Evolutionary conservation across 2,113 vertebrate genomes (phyloP), one percentile per base, ranked within the genome.

Genomic region (Odontophorus gujanensis): DNA sequence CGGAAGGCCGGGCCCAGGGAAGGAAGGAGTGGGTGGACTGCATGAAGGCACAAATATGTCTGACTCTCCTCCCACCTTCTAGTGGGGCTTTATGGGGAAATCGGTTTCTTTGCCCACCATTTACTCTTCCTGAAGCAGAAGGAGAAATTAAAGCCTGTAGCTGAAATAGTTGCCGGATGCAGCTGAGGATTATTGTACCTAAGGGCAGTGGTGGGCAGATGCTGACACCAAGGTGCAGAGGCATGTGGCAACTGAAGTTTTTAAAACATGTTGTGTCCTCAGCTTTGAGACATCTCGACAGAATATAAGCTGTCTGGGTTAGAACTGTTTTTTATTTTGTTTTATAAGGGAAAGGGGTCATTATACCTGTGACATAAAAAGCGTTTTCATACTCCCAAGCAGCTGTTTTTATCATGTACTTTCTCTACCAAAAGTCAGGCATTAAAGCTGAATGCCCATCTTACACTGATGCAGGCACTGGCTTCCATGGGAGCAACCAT

Each of bases 11-110:
- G 83, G 72, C 75, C 87, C 34, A 45, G 90, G 82, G 89, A 80
- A 97, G 93, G 95, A 97, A 93, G 43, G 81, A 91, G 93, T 95
- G 94, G 94, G 96, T 89, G 93, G 81, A 89, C 84, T 87, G 80
- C 76, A 73, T 85, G 51, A 26, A 85, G 25, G 67, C 91, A 89
- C 75, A 83, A 91, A 87, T 67, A 71, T 7, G 8, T 50, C 69
- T 30, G 13, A 74, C 48, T 95, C 61, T 95, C 91, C 87, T 89
- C 76, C 65, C 87, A 85, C 81, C 47, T 91, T 69, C 78, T 62
- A 71, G 24, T 66, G 67, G 91, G 79, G 73, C 67, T 82, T 51
- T 40, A 30, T 38, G 21, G 47, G 66, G 38, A 91, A 83, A 74
- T 67, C n/a, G 50, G 22, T 84, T 85, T 75, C 6, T 87, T 88